These are phyloP conservation scores for Parazoanthus darwini DNA, from an alignment of 92 coral and sea anemone genomes.

Conservation along the genomic window DNA sequence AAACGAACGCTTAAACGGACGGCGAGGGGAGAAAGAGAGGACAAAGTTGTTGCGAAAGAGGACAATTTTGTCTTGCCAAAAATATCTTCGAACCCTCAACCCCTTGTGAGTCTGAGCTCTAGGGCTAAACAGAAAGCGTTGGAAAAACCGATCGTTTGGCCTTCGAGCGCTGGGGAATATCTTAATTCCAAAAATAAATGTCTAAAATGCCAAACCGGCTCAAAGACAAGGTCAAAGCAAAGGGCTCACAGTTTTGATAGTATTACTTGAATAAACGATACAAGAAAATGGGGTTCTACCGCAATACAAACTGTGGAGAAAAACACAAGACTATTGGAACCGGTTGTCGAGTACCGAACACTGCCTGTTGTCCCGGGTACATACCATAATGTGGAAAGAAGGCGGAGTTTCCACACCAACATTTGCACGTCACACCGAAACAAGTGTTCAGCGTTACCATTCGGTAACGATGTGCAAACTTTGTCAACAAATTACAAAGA, in stretches of 20 bases:
- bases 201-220: not conserved
- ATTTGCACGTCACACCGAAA: not conserved
- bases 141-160: not conserved
- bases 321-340: not conserved
- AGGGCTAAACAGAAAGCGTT: not conserved
- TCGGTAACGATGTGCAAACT: not conserved
- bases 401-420: not conserved
- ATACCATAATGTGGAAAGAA: not conserved
- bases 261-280: not conserved
- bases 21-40: not conserved
- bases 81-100: not conserved
- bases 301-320: not conserved
- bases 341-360: constrained; percentile 10
- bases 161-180: not conserved
- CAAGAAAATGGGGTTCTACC: not conserved
- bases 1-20: not conserved
- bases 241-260: not conserved
- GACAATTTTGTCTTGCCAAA: not conserved
- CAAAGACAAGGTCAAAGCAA: constrained; percentile 1
- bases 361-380: constrained; percentile 4
- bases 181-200: not conserved
- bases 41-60: not conserved
- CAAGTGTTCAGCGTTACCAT: not conserved
- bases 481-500: constrained; percentile 7
- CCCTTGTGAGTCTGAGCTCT: constrained; percentile 14